Evolutionary conservation across 2,888 invertebrate species (phyloP).

Genomic region (Balanococcus diminutus): DNA sequence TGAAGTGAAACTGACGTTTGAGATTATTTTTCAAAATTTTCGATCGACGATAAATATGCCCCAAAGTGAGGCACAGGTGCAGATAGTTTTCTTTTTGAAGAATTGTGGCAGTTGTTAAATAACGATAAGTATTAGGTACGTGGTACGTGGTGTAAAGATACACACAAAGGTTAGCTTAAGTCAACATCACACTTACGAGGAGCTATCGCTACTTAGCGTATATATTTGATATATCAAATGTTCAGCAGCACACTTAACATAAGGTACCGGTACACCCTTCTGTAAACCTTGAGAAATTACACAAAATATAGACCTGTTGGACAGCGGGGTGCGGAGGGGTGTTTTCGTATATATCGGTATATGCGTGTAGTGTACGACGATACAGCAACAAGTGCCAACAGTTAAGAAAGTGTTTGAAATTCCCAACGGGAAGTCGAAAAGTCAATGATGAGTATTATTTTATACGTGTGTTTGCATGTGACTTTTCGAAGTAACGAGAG

Average conservation of each 20-base stretch:
- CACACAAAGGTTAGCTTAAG: conserved; percentile 14
- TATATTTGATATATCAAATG: neutral
- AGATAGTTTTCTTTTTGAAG: too few relatives aligned
- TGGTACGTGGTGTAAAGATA: neutral
- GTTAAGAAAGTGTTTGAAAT: conserved; percentile 28
- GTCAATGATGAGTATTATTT: too few relatives aligned
- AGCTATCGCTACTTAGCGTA: neutral
- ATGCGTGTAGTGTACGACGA: neutral
- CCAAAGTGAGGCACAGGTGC: neutral
- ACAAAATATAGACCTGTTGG: neutral
- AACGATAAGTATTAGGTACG: neutral
- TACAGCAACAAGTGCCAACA: conserved; percentile 19
- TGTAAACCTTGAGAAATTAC: neutral
- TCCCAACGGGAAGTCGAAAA: neutral
- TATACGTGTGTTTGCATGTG: too few relatives aligned
- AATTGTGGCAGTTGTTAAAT: neutral
- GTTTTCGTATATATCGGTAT: neutral
- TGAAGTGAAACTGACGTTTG: neutral
- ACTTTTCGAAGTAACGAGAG: too few relatives aligned
- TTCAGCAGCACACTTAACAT: neutral
- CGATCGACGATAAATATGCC: neutral
- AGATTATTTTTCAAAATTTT: neutral
- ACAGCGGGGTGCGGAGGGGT: neutral
- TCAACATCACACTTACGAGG: neutral
- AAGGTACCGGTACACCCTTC: neutral